Percentiles rank a stretch among this genome's conserved stretches.
Evolutionary conservation across 2,888 invertebrate species (phyloP).

Genomic region (Nebria salina): DNA sequence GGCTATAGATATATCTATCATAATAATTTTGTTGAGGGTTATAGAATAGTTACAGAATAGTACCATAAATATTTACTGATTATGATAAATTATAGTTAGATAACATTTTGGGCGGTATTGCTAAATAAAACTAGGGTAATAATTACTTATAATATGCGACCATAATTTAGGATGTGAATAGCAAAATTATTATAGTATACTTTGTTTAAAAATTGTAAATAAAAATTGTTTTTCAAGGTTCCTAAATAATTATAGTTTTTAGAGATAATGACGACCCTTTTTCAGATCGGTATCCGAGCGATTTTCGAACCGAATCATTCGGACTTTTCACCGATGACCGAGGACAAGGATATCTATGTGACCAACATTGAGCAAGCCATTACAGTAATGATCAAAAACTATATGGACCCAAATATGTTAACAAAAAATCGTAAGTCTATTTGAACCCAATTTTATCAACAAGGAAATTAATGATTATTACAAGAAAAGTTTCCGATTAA

Average conservation of each 20-base stretch:
- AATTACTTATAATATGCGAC: constrained; percentile 25
- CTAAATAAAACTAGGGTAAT: constrained; percentile 18
- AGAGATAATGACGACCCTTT: constrained; percentile 45
- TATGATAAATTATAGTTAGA: no score
- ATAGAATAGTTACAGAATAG: no score
- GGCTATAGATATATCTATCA: no score
- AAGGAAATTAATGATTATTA: neutral
- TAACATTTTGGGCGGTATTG: no score
- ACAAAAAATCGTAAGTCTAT: constrained; percentile 62
- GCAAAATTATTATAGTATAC: constrained; percentile 19
- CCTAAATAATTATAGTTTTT: constrained; percentile 18
- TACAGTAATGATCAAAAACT: constrained; percentile 83
- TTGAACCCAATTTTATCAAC: no score
- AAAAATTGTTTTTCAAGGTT: constrained; percentile 32
- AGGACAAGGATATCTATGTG: constrained; percentile 79
- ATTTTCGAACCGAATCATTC: constrained; percentile 84
- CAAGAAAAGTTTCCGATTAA: neutral
- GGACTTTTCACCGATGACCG: constrained; percentile 83
- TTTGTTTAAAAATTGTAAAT: constrained; percentile 35
- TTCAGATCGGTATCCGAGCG: constrained; percentile 78
- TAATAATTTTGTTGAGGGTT: no score
- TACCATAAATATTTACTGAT: no score
- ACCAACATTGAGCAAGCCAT: constrained; percentile 87
- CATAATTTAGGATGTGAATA: constrained; percentile 32
- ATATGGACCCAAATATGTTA: constrained; percentile 67